Base-by-base conservation (phyloP, 2,888 invertebrate genomes). In the Tenthredo distinguenda region DNA sequence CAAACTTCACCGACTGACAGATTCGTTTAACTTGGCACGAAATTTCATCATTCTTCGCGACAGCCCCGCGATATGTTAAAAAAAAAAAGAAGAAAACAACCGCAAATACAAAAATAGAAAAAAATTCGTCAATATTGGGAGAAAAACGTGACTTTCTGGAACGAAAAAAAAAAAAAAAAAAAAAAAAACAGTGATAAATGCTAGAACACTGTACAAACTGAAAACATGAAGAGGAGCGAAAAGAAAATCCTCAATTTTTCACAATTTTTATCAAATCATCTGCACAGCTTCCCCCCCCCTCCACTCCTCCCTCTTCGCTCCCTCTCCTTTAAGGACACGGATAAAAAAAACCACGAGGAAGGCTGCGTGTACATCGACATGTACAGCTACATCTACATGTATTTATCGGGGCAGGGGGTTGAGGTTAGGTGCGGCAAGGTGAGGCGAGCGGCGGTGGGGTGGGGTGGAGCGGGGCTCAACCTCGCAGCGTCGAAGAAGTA, bases 351-450 rank as follows among this genome's bases (percentile, higher is more conserved):
- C 62, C 62, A 62, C 62, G 62, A 62, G 26, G 21, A 62, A 12
- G 21, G 62, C 12, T 62, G 62, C 62, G 62, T 26, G 62, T 55
- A 55, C 55, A 55, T 55, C 26, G 12, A 62, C 62, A 62, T 62
- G 62, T 62, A 26, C 62, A 26, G 62, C 26, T 62, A 62, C 62
- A 62, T 62, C 62, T 62, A 62, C 62, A 62, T 62, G 26, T 62
- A 62, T 62, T 62, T 62, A 62, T 62, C 62, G 26, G 62, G 26
- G 26, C 26, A 26, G 62, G 26, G 10, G 62, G 26, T 26, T 26
- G 26, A 2, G 21, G 21, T 58, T 21, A 58, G 4, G 21, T 50
- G 15, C 2, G 50, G 15, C 10, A 7, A 15, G 50, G 10, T 15
- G 10, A 6, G 50, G 15, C 10, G 15, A 50, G 15, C n/a, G n/a